phyloP scores from a whole-genome alignment of 23 tunicate genomes.

The Trididemnum clinides region DNA sequence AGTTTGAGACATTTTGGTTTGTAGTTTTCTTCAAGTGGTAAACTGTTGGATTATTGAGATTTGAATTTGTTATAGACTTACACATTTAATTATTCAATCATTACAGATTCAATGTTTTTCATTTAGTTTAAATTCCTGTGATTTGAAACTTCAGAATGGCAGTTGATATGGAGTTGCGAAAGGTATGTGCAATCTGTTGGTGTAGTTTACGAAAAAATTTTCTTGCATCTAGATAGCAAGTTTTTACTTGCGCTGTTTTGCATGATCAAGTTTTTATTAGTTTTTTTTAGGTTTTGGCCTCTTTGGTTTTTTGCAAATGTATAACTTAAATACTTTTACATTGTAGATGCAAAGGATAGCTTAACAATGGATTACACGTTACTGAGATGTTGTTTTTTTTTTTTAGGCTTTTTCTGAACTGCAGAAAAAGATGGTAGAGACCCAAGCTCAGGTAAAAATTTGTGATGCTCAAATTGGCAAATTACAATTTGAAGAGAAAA shows the following conservation, averaged over 20 bases:
- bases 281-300: too few species aligned
- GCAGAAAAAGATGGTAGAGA: slow-evolving; percentile 80
- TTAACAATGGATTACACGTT: too few species aligned
- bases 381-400: too few species aligned
- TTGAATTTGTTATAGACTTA: neutral
- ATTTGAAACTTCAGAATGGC: slow-evolving; percentile 38
- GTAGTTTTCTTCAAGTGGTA: neutral
- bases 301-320: too few species aligned
- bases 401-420: slow-evolving; percentile 78
- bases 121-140: neutral
- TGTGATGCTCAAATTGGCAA: slow-evolving; percentile 68
- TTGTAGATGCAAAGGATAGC: too few species aligned
- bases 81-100: neutral
- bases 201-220: neutral
- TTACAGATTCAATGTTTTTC: neutral
- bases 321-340: too few species aligned
- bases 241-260: neutral
- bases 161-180: slow-evolving; percentile 42
- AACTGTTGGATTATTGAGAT: neutral
- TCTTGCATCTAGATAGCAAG: neutral
- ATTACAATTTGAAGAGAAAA: slow-evolving; percentile 39
- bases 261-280: neutral
- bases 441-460: slow-evolving; percentile 66
- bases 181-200: neutral
- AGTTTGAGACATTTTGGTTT: too few species aligned